Evolutionary conservation across 2,797 vertebrate species (phyloP).

Genomic region (Uromys caudimaculatus): DNA sequence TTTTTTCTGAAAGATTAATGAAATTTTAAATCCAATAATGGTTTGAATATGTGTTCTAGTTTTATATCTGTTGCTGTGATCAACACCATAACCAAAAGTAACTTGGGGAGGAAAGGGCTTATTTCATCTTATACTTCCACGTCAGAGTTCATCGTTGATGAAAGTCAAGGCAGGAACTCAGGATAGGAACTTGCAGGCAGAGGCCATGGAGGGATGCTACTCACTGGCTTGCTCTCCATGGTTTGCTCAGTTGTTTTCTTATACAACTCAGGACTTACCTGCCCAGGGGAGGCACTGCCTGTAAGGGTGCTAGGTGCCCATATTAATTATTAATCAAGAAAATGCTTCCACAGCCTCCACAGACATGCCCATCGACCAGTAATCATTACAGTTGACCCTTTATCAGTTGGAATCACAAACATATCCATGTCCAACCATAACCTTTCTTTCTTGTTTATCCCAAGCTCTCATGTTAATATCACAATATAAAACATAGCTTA

Average conservation of each 20-base stretch:
- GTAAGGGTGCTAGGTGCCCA: no score
- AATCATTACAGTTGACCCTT: not conserved
- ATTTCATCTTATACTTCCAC: not conserved
- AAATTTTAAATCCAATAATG: slow-evolving; percentile 51
- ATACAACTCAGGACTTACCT: not conserved
- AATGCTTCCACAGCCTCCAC: not conserved
- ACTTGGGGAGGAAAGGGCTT: not conserved
- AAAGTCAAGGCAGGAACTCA: not conserved
- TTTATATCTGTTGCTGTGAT: not conserved
- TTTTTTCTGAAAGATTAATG: slow-evolving; percentile 67
- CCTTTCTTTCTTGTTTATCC: not conserved
- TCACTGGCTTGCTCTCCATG: not conserved
- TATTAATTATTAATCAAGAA: not conserved
- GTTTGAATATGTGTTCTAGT: slow-evolving; percentile 40
- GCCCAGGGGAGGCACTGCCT: not conserved
- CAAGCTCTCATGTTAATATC: not conserved
- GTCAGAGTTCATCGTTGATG: not conserved
- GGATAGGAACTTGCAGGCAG: not conserved
- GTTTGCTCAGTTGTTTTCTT: not conserved
- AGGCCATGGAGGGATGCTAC: not conserved
- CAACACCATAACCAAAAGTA: not conserved
- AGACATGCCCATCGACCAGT: not conserved
- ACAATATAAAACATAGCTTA: not conserved
- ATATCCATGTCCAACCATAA: not conserved
- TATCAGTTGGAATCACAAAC: not conserved